Evolutionary conservation across 1,140 invertebrate species (phyloP).

Genomic region (Harpegnathos saltator): DNA sequence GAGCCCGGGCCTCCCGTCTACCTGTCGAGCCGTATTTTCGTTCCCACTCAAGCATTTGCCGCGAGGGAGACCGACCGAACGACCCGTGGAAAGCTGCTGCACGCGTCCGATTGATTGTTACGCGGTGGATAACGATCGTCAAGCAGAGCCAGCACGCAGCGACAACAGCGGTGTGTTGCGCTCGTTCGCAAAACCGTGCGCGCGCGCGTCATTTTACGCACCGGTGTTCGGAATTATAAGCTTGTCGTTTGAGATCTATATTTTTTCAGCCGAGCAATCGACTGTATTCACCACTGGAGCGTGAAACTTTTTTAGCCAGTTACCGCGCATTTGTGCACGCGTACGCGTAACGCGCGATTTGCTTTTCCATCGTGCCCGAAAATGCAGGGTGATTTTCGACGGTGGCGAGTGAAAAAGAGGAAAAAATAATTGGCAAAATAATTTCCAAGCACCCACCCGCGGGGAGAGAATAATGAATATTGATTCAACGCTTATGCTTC

Average conservation of each 20-base stretch:
- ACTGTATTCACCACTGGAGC: too few species aligned
- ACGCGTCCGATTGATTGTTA: neutral
- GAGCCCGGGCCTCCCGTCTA: neutral
- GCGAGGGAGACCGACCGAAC: neutral
- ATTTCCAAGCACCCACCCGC: too few species aligned
- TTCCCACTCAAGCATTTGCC: slow-evolving; percentile 13
- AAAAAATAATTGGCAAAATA: too few species aligned
- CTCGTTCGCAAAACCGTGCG: neutral
- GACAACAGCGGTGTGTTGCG: neutral
- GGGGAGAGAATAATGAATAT: too few species aligned
- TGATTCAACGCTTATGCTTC: too few species aligned
- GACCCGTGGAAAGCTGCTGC: neutral
- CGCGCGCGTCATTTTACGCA: neutral
- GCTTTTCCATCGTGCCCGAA: too few species aligned
- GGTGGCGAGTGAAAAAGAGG: too few species aligned
- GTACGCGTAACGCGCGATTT: too few species aligned
- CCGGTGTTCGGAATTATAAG: neutral
- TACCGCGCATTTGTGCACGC: too few species aligned
- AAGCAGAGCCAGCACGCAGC: neutral
- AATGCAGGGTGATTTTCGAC: too few species aligned
- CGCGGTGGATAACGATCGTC: neutral
- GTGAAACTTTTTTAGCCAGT: too few species aligned
- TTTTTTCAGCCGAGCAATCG: neutral
- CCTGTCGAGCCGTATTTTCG: slow-evolving; percentile 14
- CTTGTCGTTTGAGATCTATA: neutral